These are phyloP conservation scores for Catharus fuscescens DNA, from an alignment of 2,113 vertebrate genomes.

Conservation along the genomic window DNA sequence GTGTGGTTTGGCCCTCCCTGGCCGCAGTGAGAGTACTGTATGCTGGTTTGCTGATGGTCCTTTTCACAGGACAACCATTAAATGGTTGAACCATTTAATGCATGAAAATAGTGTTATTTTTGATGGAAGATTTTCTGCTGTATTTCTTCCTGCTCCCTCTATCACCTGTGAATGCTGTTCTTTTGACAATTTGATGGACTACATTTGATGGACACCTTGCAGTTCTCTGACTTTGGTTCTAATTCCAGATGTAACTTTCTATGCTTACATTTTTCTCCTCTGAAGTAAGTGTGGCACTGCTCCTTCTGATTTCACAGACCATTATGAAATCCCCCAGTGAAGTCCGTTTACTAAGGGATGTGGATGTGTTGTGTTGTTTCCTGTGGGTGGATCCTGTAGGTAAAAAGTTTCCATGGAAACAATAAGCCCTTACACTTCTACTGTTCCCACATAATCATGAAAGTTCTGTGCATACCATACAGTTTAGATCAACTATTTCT, in stretches of 20 bases:
- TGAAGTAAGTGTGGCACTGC: background rate
- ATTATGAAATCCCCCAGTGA: background rate
- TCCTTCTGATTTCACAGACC: background rate
- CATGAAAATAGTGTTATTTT: background rate
- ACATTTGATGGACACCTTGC: background rate
- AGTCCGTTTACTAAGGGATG: background rate
- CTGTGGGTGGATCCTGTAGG: background rate
- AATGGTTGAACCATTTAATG: background rate
- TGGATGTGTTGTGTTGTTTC: background rate
- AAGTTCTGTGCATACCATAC: background rate
- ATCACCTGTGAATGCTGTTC: background rate
- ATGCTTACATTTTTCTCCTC: background rate
- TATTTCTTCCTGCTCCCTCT: background rate
- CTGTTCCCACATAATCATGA: background rate
- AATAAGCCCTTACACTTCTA: background rate
- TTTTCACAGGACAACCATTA: background rate
- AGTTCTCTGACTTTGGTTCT: background rate
- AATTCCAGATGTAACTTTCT: background rate
- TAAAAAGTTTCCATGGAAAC: slow-evolving; percentile 34
- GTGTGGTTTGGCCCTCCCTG: background rate
- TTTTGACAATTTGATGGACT: background rate
- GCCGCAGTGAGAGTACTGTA: background rate
- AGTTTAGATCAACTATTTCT: background rate
- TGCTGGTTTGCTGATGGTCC: background rate
- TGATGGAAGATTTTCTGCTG: background rate